phyloP scores from a whole-genome alignment of 2,888 invertebrate species.

The Cheilosia vulpina region DNA sequence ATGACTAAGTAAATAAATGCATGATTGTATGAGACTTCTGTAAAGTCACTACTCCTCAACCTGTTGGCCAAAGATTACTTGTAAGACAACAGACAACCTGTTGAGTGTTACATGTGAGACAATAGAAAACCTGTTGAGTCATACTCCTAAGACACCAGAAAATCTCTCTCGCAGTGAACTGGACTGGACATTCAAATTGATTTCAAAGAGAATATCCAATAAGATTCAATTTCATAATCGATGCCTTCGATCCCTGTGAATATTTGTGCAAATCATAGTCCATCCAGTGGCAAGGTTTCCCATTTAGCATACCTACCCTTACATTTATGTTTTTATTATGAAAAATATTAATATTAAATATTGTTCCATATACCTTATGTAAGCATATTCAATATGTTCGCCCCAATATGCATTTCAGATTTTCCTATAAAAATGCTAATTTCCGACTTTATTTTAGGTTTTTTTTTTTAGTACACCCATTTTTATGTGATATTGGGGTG shows the following conservation, averaged over 20 bases:
- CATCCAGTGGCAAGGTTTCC: neutral
- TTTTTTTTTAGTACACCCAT: constrained; percentile 13
- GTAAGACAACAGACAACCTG: neutral
- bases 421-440: constrained; percentile 74
- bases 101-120: neutral
- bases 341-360: constrained; percentile 35
- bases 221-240: neutral
- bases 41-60: neutral
- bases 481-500: constrained; percentile 10
- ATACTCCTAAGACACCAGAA: neutral
- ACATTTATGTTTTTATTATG: constrained; percentile 7
- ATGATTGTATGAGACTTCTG: too few relatives aligned
- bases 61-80: neutral
- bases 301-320: neutral
- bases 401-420: constrained; percentile 67
- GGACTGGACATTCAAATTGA: neutral
- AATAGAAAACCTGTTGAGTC: neutral
- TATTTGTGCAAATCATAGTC: neutral
- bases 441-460: constrained; percentile 57
- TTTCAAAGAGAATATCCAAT: neutral
- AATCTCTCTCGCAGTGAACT: neutral
- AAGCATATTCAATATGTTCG: constrained; percentile 58
- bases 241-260: constrained; percentile 5
- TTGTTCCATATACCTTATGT: neutral
- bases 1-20: too few relatives aligned